phyloP scores from a whole-genome alignment of 2,888 invertebrate genomes.

The Helobdella robusta region DNA sequence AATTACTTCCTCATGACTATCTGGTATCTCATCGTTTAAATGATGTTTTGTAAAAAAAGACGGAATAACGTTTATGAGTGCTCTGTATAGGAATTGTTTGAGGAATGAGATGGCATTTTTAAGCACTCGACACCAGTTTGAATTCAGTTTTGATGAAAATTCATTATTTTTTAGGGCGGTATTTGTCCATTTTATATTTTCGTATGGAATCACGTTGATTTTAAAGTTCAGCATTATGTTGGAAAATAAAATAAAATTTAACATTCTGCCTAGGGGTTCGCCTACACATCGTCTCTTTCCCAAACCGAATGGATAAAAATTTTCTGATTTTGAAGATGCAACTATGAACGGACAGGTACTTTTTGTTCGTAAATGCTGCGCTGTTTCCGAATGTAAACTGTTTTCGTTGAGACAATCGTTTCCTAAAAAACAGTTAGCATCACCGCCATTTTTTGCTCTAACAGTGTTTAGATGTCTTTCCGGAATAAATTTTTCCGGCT shows the following conservation, averaged over 20 bases:
- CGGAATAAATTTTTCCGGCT: slow-evolving; percentile 38
- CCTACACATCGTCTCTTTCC: slow-evolving; percentile 43
- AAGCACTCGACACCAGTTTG: too few species aligned
- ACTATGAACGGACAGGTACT: neutral
- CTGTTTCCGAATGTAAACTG: too few species aligned
- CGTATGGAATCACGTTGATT: neutral
- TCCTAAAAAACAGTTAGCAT: neutral
- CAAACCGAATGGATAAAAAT: slow-evolving; percentile 41
- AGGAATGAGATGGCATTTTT: too few species aligned
- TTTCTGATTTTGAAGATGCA: slow-evolving; percentile 30
- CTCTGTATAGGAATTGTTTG: too few species aligned
- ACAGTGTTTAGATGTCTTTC: slow-evolving; percentile 10
- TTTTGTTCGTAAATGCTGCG: neutral
- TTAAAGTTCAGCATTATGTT: slow-evolving; percentile 20
- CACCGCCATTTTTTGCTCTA: neutral
- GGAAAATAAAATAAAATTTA: slow-evolving; percentile 26
- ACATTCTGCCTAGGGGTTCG: slow-evolving; percentile 40
- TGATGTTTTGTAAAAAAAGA: too few species aligned
- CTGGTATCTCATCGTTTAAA: too few species aligned
- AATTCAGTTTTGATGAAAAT: too few species aligned
- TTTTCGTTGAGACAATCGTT: neutral
- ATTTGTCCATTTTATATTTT: too few species aligned
- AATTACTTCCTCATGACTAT: neutral
- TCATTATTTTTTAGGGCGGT: too few species aligned
- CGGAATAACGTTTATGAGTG: too few species aligned